Evolutionary conservation across 2,113 vertebrate genomes (phyloP).

Genomic region (Elephas maximus): DNA sequence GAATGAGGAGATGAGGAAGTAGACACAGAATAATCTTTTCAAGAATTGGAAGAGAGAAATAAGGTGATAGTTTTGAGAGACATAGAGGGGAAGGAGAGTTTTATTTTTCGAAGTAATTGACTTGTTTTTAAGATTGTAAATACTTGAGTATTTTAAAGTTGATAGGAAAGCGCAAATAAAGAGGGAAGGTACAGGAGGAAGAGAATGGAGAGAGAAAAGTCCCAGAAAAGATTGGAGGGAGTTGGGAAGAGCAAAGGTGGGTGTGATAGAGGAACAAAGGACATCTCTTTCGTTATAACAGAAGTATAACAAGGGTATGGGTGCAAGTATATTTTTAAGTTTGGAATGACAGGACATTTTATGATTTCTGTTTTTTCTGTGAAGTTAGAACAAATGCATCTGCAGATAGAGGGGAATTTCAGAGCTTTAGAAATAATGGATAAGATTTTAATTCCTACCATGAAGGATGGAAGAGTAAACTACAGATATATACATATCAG

Average conservation of each 20-base stretch:
- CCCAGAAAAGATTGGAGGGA: neutral
- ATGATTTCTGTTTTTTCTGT: conserved; percentile 58
- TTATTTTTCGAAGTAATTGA: conserved; percentile 29
- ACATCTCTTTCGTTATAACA: conserved; percentile 24
- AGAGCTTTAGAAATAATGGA: conserved; percentile 46
- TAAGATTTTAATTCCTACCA: conserved; percentile 9
- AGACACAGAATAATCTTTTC: neutral
- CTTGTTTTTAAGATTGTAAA: conserved; percentile 33
- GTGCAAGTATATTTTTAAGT: conserved; percentile 67
- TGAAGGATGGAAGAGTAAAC: neutral
- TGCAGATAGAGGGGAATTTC: conserved; percentile 41
- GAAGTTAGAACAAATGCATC: conserved; percentile 47
- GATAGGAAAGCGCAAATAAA: neutral
- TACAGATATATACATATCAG: neutral
- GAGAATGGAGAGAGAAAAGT: neutral
- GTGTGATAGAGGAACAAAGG: neutral
- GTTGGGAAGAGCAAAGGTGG: neutral
- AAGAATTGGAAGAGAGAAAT: neutral
- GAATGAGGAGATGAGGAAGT: neutral
- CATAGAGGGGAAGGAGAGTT: neutral
- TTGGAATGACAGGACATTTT: conserved; percentile 68
- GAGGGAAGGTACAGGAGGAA: neutral
- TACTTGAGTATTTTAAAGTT: conserved; percentile 17
- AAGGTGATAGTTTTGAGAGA: conserved; percentile 2
- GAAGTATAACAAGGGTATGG: conserved; percentile 56